phyloP scores from a whole-genome alignment of 23 tunicate genomes.

The Oikopleura albicans region DNA sequence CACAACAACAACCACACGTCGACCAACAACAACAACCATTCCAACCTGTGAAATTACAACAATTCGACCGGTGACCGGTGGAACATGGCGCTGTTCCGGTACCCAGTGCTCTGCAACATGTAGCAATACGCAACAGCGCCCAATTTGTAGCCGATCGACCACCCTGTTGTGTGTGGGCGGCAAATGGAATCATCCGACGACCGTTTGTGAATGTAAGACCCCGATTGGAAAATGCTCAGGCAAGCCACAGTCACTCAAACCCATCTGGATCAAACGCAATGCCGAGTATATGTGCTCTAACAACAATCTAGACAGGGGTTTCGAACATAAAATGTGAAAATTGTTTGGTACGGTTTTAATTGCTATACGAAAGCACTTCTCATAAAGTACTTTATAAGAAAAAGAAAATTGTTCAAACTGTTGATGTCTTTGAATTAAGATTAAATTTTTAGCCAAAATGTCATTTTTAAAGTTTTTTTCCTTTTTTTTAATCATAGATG shows the following conservation, averaged over 20 bases:
- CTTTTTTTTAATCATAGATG: too few species aligned
- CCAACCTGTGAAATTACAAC: neutral
- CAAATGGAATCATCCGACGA: neutral
- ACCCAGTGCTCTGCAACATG: neutral
- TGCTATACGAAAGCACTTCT: too few species aligned
- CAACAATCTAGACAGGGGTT: neutral
- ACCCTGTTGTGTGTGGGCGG: neutral
- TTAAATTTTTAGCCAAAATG: too few species aligned
- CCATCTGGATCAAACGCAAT: neutral
- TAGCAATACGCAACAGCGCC: neutral
- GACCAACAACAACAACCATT: neutral
- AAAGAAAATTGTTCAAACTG: too few species aligned
- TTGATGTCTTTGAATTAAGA: too few species aligned
- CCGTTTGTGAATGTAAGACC: neutral
- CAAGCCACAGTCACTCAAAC: neutral
- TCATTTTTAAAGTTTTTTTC: too few species aligned
- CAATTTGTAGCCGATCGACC: neutral
- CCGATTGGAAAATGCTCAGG: neutral
- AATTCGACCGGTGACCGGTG: neutral
- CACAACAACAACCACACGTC: neutral
- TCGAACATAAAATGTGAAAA: too few species aligned
- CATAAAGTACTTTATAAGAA: too few species aligned
- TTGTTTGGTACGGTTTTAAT: too few species aligned
- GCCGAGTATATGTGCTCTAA: neutral
- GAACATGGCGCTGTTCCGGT: neutral